Conservation (phyloP, 2,888 invertebrate genomes). For the Drosophila mimica region DNA sequence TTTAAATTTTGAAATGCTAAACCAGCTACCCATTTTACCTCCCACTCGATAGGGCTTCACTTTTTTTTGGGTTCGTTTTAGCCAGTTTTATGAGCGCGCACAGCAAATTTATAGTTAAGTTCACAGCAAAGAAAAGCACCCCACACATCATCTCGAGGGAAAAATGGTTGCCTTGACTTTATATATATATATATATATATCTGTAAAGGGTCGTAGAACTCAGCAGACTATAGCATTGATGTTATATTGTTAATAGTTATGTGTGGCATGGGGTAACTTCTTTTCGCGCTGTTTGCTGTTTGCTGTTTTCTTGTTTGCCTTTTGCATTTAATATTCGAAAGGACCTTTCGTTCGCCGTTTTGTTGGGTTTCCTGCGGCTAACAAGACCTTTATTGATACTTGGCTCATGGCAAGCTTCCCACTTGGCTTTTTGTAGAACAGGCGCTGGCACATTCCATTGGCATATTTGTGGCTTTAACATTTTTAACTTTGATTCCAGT, state of each 20-base stretch:
- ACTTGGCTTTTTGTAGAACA: constrained; percentile 43
- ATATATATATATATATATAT: background rate
- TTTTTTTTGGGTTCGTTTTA: constrained; percentile 31
- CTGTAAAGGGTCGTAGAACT: background rate
- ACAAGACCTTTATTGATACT: constrained; percentile 75
- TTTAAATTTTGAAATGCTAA: constrained; percentile 34
- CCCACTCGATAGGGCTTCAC: constrained; percentile 1
- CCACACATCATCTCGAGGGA: background rate
- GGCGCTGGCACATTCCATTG: background rate
- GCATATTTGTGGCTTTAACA: constrained; percentile 46
- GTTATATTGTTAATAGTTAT: background rate
- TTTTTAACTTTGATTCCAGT: constrained; percentile 41
- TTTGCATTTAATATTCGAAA: constrained; percentile 41
- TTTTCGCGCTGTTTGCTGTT: constrained; percentile 14
- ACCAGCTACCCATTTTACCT: background rate
- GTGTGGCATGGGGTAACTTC: constrained; percentile 18
- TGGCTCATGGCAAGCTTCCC: constrained; percentile 50
- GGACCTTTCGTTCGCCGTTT: constrained; percentile 60
- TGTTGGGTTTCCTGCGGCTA: constrained; percentile 56
- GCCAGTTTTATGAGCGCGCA: constrained; percentile 65
- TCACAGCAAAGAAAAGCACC: constrained; percentile 15
- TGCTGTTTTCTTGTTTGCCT: constrained; percentile 4
- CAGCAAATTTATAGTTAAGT: constrained; percentile 47
- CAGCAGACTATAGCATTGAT: background rate
- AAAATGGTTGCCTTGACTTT: constrained; percentile 13